These are phyloP conservation scores for Caerostris extrusa DNA, from an alignment of 1,140 invertebrate species.

Conservation along the genomic window DNA sequence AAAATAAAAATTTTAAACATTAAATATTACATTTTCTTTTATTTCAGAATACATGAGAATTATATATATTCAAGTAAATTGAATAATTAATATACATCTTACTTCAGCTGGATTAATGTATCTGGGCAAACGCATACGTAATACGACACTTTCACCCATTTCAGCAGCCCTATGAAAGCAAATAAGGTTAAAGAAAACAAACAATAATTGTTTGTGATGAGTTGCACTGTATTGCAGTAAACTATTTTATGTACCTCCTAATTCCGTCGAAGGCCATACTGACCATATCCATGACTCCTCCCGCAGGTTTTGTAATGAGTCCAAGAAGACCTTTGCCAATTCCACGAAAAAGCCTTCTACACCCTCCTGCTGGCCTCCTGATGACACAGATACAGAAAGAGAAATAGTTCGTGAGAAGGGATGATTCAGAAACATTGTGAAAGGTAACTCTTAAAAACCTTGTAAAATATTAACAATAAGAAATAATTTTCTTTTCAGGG, in stretches of 20 bases:
- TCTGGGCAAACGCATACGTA: constrained; percentile 87
- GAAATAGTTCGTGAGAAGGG: too few species aligned
- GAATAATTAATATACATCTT: constrained; percentile 1
- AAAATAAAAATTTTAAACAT: too few species aligned
- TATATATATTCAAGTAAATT: too few species aligned
- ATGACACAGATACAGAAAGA: background rate
- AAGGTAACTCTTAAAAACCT: too few species aligned
- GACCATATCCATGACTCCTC: constrained; percentile 94
- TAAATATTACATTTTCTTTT: too few species aligned
- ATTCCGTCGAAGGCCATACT: constrained; percentile 87
- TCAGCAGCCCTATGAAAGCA: constrained; percentile 85
- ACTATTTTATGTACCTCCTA: constrained; percentile 83
- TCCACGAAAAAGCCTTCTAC: constrained; percentile 98
- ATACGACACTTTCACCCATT: constrained; percentile 86
- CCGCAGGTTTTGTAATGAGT: constrained; percentile 95
- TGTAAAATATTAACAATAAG: too few species aligned
- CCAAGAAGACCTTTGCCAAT: constrained; percentile 97
- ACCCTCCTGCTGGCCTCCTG: constrained; percentile 89
- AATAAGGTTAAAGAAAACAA: background rate
- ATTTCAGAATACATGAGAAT: too few species aligned
- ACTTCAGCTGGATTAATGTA: constrained; percentile 87
- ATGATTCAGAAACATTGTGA: too few species aligned
- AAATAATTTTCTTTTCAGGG: too few species aligned
- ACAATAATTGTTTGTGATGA: constrained; percentile 44
- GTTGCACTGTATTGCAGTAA: background rate